phyloP scores from a whole-genome alignment of 2,113 vertebrate species.

The Probosciger aterrimus region DNA sequence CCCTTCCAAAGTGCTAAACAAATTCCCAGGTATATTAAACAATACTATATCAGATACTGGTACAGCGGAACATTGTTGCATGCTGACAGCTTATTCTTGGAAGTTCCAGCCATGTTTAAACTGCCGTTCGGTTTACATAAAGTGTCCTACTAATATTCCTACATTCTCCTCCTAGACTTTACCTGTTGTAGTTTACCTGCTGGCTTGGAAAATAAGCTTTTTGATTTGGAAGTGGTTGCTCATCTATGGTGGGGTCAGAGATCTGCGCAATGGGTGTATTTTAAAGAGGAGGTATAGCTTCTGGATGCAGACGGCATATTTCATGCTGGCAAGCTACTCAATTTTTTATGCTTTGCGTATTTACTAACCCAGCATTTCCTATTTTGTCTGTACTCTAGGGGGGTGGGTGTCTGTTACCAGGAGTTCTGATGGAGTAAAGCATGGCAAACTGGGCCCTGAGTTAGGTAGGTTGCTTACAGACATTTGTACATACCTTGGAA shows the following conservation, averaged over 20 bases:
- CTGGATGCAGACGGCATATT: not conserved
- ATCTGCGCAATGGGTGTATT: not conserved
- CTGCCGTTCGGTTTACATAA: slow-evolving; percentile 9
- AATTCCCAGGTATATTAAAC: slow-evolving; percentile 78
- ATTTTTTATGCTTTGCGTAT: not conserved
- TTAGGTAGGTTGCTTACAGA: not conserved
- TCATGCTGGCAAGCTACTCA: not conserved
- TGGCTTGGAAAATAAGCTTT: not conserved
- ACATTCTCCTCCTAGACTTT: not conserved
- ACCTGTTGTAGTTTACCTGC: not conserved
- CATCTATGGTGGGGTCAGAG: not conserved
- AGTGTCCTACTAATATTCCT: not conserved
- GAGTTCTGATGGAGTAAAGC: not conserved
- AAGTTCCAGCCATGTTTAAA: slow-evolving; percentile 18
- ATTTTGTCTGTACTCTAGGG: not conserved
- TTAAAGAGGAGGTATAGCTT: not conserved
- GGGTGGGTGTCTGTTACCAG: not conserved
- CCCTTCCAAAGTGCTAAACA: slow-evolving; percentile 89
- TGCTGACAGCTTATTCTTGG: not conserved
- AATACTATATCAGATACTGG: slow-evolving; percentile 72
- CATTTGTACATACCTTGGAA: not conserved
- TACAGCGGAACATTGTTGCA: slow-evolving; percentile 41
- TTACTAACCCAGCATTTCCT: not conserved
- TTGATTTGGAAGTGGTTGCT: not conserved
- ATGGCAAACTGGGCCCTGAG: slow-evolving; percentile 29